Base-by-base conservation (phyloP, 2,888 invertebrate genomes). In the Lamellibrachia satsuma region DNA sequence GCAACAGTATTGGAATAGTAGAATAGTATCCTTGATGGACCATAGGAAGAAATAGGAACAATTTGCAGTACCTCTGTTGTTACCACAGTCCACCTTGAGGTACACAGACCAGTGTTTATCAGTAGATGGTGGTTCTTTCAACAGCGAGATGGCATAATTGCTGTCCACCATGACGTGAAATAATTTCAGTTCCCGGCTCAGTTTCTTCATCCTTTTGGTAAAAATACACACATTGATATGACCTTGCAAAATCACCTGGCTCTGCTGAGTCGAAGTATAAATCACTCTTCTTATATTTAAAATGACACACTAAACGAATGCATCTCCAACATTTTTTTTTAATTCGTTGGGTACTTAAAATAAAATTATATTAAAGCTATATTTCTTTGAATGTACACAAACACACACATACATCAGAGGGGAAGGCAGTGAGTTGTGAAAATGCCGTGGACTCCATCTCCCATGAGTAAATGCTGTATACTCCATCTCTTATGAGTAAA, bases 141-240 rank as follows among this genome's bases (percentile, higher is more conserved):
- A 92, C 57, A 93, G 93, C 22, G 95, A 90, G 15, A 95, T 39
- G 7, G 93, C 94, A 15, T 94, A 93, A 27, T 55, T 90, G 75
- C 94, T 94, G 92, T 95, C 95, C n/a, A 96, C 93, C 94, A 96
- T 94, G 91, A 96, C 94, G 92, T 96, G 96, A 93, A 96, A 96
- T 55, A 93, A 93, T 8, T 94, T 93, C n/a, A 96, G 93, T 92
- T 93, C 94, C 90, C 95, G 94, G n/a, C 95, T 93, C 52, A 95
- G 93, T 75, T 11, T 75, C 75, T 75, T 75, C 75, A 75, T 75
- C 75, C 75, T 75, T 75, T 75, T 22, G 22, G 75, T 4, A 22
- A 15, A 75, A 22, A 75, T 22, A 22, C 4, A 22, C 75, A 11
- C 4, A 15, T 4, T 75, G 2, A 15, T 6, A 22, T 15, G 75